These are phyloP conservation scores for Balanococcus diminutus DNA, from an alignment of 2,888 invertebrate genomes.

Conservation along the genomic window DNA sequence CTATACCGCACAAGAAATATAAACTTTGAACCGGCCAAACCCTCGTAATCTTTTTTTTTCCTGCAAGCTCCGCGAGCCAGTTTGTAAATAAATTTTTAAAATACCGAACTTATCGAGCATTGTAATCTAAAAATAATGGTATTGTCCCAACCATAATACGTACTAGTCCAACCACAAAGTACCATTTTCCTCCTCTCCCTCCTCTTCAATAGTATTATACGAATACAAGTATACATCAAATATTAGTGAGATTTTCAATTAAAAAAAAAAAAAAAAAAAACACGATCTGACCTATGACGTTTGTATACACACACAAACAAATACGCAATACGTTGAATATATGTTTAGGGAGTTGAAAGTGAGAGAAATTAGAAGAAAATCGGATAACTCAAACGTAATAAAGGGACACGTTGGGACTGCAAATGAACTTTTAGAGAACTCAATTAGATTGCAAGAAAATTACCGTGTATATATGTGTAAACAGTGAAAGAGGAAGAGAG, in stretches of 20 bases:
- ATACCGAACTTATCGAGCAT: constrained; percentile 24
- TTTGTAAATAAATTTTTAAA: constrained; percentile 23
- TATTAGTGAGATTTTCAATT: background rate
- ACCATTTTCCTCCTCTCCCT: no score
- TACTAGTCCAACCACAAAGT: background rate
- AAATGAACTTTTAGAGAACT: constrained; percentile 45
- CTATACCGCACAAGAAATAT: background rate
- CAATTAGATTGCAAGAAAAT: constrained; percentile 52
- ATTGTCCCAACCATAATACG: no score
- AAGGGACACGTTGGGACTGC: constrained; percentile 21
- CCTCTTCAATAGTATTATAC: background rate
- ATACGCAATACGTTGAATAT: background rate
- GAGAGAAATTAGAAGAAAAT: constrained; percentile 14
- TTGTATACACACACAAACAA: no score
- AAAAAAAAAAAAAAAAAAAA: background rate
- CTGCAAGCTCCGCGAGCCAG: background rate
- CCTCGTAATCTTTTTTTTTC: constrained; percentile 22
- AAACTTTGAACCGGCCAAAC: background rate
- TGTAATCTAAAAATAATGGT: constrained; percentile 40
- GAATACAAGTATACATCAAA: background rate
- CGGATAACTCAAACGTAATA: constrained; percentile 14
- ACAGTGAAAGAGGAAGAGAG: constrained; percentile 10
- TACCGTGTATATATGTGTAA: constrained; percentile 24
- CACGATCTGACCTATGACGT: no score
- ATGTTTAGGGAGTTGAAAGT: background rate